Evolutionary conservation across 2,113 vertebrate genomes (phyloP).

Genomic region (Theristicus caerulescens): DNA sequence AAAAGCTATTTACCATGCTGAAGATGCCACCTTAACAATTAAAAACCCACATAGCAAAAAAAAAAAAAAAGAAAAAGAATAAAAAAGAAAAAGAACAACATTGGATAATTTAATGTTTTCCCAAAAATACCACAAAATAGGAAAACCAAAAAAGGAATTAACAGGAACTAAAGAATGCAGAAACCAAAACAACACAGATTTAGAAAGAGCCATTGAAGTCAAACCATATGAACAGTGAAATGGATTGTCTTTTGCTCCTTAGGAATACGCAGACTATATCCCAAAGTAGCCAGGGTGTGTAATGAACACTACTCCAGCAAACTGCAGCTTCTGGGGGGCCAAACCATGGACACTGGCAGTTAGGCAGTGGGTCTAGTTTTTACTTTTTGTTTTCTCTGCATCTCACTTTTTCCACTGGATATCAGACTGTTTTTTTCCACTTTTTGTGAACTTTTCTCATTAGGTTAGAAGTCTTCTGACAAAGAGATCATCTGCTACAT

Average conservation of each 20-base stretch:
- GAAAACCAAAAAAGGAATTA: background rate
- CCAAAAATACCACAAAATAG: background rate
- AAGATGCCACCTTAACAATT: background rate
- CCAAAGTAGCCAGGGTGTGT: background rate
- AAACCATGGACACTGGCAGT: background rate
- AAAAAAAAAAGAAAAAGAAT: no score
- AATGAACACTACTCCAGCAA: background rate
- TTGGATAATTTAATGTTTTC: background rate
- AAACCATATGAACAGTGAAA: background rate
- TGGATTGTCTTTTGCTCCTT: background rate
- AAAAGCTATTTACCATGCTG: background rate
- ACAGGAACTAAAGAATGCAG: background rate
- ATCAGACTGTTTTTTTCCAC: background rate
- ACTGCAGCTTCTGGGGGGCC: background rate
- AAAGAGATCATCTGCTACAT: background rate
- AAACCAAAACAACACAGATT: background rate
- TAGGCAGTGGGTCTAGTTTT: background rate
- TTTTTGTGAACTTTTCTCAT: slow-evolving; percentile 26
- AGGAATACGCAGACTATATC: background rate
- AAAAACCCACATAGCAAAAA: rapidly evolving
- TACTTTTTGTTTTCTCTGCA: background rate
- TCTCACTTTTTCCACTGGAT: background rate
- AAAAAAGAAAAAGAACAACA: background rate
- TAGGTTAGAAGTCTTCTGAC: background rate
- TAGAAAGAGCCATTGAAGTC: background rate